Evolutionary conservation across 2,797 vertebrate genomes (phyloP), one percentile per base, ranked within the genome.

Genomic region (Halcyon badia): DNA sequence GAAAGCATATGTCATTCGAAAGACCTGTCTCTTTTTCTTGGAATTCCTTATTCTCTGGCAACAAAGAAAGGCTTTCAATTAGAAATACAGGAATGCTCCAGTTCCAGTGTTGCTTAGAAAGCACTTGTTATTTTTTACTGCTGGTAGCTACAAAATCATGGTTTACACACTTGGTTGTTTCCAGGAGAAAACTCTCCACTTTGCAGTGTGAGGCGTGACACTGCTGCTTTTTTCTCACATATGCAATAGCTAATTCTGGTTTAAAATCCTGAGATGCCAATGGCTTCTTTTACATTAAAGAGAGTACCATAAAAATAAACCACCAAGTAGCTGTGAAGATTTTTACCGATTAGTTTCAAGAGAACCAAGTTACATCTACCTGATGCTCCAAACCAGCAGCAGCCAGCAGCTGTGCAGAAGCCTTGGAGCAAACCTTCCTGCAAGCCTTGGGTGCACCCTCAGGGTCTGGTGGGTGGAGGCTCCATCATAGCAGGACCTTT

Each of bases 131-230:
- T 83, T 94, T 94, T 91, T 94, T 79, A 56, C 83, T 90, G 79
- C 64, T 91, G 57, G 33, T 87, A 88, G 61, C 84, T 90, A 87
- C 92, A 95, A 81, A 81, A 3, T 35, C 14, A 5, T 39, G 44
- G 70, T 90, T 90, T 93, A 96, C 68, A 94, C 64, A 95, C 81
- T 96, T 93, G 81, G 86, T 75, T 30, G 24, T 77, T 64, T 57
- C 25, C 31, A 90, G 73, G 22, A 61, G 39, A 86, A 87, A 89
- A 64, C 80, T 49, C 31, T 49, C 20, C 48, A 15, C 35, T 79
- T 60, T n/a, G 52, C 48, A 60, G 18, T 3, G 9, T 35, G 37
- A 88, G 25, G 41, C 31, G 52, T 2, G 1, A 18, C 4, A 4
- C 41, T 26, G 25, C 31, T 77, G 41, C 16, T 60, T 77, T 52